Conservation (phyloP, 1,140 invertebrate species). For the Ganaspis sp. region DNA sequence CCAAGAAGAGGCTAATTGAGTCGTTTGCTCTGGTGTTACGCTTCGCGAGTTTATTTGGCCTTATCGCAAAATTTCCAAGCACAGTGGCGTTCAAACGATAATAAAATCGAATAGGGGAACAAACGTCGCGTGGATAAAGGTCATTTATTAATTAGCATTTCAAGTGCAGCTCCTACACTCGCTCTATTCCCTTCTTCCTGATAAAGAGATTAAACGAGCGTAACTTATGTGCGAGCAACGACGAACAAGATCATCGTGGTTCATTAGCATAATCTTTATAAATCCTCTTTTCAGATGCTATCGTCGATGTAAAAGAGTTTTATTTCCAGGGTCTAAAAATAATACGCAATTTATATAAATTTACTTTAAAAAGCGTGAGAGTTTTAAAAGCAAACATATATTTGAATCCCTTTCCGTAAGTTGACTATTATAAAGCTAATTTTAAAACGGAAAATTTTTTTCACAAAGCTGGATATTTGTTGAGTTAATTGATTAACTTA, state of each 20-base stretch:
- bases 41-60: not conserved
- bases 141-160: slow-evolving; percentile 56
- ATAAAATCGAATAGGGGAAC: slow-evolving; percentile 34
- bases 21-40: slow-evolving; percentile 10
- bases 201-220: slow-evolving; percentile 67
- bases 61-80: slow-evolving; percentile 25
- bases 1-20: slow-evolving; percentile 11
- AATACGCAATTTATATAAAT: not conserved
- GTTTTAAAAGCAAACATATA: not conserved
- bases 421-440: too few relatives aligned
- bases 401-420: too few relatives aligned
- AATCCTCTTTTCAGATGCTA: slow-evolving; percentile 65
- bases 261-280: slow-evolving; percentile 73
- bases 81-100: not conserved
- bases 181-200: slow-evolving; percentile 40
- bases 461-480: too few relatives aligned
- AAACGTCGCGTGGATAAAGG: slow-evolving; percentile 46
- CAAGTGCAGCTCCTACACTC: slow-evolving; percentile 26
- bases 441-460: too few relatives aligned
- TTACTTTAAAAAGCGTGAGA: not conserved
- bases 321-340: not conserved
- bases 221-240: slow-evolving; percentile 57
- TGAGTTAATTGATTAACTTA: not conserved
- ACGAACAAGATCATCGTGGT: slow-evolving; percentile 61
- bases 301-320: slow-evolving; percentile 52